phyloP scores from a whole-genome alignment of 53 echinoderm and acorn worm genomes.

The Stichopus horrens region DNA sequence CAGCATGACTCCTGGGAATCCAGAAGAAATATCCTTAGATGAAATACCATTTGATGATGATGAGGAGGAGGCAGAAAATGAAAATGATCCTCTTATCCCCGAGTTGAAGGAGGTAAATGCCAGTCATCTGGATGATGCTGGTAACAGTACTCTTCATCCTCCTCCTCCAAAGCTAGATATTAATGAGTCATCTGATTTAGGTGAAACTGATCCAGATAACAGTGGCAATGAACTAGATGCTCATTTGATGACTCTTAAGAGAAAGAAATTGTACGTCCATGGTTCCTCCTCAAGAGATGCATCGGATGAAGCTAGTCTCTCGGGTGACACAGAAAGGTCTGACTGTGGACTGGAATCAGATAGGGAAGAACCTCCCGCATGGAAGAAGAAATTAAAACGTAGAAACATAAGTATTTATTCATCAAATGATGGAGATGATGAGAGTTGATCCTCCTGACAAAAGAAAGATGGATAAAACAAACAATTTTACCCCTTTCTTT shows the following conservation, averaged over 20 bases:
- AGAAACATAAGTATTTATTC: slow-evolving; percentile 89
- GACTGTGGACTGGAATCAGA: slow-evolving; percentile 49
- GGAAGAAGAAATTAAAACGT: slow-evolving; percentile 79
- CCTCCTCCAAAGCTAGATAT: slow-evolving; percentile 34
- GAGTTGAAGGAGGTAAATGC: slow-evolving; percentile 10
- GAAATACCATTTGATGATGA: slow-evolving; percentile 59
- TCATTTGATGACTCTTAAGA: slow-evolving; percentile 38
- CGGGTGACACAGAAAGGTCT: slow-evolving; percentile 53
- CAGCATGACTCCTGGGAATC: slow-evolving; percentile 43
- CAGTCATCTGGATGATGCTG: background rate
- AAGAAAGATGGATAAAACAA: too few species aligned
- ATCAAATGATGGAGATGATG: slow-evolving; percentile 77
- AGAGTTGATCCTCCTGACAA: background rate
- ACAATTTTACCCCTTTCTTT: too few species aligned
- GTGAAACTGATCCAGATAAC: slow-evolving; percentile 39
- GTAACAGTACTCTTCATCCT: background rate
- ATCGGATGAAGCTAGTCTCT: slow-evolving; percentile 59
- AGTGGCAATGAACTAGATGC: slow-evolving; percentile 40
- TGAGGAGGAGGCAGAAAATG: slow-evolving; percentile 59
- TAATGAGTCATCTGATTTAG: slow-evolving; percentile 32
- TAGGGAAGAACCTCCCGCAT: slow-evolving; percentile 48
- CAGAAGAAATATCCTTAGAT: slow-evolving; percentile 48
- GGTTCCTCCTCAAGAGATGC: slow-evolving; percentile 63
- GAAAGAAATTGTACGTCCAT: slow-evolving; percentile 63
- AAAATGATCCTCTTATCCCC: slow-evolving; percentile 38